A percentile compares a stretch with the other conserved stretches of the same genome.
Conservation (phyloP, 2,888 invertebrate genomes). For the Miltochrista miniata region DNA sequence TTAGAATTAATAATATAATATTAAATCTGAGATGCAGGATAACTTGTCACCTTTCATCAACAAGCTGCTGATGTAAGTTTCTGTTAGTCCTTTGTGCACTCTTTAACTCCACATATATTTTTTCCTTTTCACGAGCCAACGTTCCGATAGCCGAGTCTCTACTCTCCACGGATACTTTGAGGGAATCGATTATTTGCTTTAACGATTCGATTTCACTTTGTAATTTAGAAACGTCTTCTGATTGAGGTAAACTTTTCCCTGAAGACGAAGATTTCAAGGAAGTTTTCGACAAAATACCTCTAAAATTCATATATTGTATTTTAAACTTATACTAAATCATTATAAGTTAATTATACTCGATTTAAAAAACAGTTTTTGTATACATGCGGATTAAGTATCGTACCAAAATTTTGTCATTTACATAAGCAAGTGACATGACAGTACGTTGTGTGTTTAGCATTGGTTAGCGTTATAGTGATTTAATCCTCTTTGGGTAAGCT, state of each 20-base stretch:
- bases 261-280: constrained; percentile 47
- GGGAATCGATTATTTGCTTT: constrained; percentile 63
- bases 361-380: constrained; percentile 31
- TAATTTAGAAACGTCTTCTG: constrained; percentile 52
- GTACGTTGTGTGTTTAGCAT: constrained; percentile 6
- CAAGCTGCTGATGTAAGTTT: constrained; percentile 77
- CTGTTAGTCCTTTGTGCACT: constrained; percentile 72
- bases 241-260: constrained; percentile 31
- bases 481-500: no score
- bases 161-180: constrained; percentile 70
- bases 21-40: neutral
- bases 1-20: no score
- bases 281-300: constrained; percentile 48
- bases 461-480: neutral
- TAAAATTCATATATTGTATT: constrained; percentile 43
- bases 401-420: constrained; percentile 37
- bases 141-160: constrained; percentile 75
- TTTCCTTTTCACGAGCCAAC: constrained; percentile 78
- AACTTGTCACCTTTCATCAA: constrained; percentile 70
- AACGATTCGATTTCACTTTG: constrained; percentile 68
- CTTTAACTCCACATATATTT: constrained; percentile 71
- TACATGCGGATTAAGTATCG: constrained; percentile 20
- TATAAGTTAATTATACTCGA: constrained; percentile 20
- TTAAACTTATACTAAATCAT: constrained; percentile 31
- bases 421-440: constrained; percentile 5